phyloP scores from a whole-genome alignment of 2,113 vertebrate species.

The Oryzias melastigma region DNA sequence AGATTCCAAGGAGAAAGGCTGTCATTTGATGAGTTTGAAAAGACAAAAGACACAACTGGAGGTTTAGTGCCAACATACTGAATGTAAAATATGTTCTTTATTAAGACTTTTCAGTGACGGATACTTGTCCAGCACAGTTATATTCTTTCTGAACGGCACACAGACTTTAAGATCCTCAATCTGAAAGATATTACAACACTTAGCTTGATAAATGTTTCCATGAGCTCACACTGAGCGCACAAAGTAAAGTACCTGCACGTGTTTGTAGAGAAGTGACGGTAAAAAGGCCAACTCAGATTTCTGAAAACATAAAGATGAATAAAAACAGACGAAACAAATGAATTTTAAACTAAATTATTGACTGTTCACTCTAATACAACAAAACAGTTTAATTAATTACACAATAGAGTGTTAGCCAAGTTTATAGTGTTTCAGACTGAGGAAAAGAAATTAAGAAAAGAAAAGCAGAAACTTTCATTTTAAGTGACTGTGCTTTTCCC shows the following conservation, averaged over 20 bases:
- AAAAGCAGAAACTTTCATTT: conserved; percentile 1
- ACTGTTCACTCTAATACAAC: not conserved
- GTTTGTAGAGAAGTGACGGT: conserved; percentile 18
- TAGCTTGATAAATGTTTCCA: conserved; percentile 54
- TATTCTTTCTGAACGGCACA: conserved; percentile 3
- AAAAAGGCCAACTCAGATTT: conserved; percentile 16
- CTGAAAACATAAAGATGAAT: conserved; percentile 18
- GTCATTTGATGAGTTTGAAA: conserved; percentile 1
- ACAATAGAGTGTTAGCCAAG: conserved; percentile 37
- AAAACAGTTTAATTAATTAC: conserved; percentile 47
- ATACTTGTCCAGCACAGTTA: conserved; percentile 1
- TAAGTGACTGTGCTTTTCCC: not conserved
- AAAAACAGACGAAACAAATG: conserved; percentile 12
- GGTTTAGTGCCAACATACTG: conserved; percentile 12
- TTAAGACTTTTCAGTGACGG: conserved; percentile 25
- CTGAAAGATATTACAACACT: conserved; percentile 48
- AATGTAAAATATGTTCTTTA: conserved; percentile 2
- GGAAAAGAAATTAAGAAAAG: conserved; percentile 19
- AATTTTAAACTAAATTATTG: conserved; percentile 27
- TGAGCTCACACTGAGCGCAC: conserved; percentile 31
- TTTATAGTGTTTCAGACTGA: conserved; percentile 26
- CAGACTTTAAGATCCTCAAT: conserved; percentile 3
- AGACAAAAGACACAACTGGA: conserved; percentile 20
- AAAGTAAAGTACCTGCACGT: conserved; percentile 40
- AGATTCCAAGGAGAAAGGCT: not conserved